Conservation (phyloP, 1,140 invertebrate species). For the Grapholita molesta region DNA sequence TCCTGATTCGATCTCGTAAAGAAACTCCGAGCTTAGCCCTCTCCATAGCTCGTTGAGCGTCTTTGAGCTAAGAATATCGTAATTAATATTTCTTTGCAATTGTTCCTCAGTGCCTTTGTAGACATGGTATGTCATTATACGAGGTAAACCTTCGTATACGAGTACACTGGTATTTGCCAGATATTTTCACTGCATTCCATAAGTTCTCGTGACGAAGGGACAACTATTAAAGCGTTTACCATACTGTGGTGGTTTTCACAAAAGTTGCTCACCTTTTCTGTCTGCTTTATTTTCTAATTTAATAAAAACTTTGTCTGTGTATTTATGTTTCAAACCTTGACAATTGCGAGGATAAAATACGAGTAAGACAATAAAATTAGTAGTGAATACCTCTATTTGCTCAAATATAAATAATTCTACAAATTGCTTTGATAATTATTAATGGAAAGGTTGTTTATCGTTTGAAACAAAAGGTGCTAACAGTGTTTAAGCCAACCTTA, state of each 20-base stretch:
- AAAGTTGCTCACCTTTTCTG: neutral
- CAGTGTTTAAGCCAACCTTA: neutral
- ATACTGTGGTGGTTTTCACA: neutral
- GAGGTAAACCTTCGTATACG: neutral
- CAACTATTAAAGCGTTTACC: neutral
- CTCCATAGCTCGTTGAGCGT: neutral
- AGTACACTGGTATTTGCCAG: neutral
- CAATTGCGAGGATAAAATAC: too few relatives aligned
- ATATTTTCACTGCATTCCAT: constrained; percentile 4
- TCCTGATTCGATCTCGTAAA: too few relatives aligned
- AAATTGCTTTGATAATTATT: neutral
- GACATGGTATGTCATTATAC: neutral
- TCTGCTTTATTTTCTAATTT: neutral
- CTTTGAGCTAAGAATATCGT: neutral
- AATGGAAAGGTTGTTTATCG: neutral
- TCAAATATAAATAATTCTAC: neutral
- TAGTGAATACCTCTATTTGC: neutral
- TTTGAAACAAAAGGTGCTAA: neutral
- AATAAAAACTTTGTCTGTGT: too few relatives aligned
- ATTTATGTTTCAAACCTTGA: too few relatives aligned
- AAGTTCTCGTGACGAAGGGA: neutral
- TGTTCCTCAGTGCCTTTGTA: neutral
- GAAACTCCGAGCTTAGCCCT: too few relatives aligned
- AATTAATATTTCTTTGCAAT: neutral
- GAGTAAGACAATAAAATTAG: too few relatives aligned